Percentiles rank a stretch among this genome's conserved stretches.
Conservation (phyloP, 2,888 invertebrate species). For the Charanyca ferruginea region DNA sequence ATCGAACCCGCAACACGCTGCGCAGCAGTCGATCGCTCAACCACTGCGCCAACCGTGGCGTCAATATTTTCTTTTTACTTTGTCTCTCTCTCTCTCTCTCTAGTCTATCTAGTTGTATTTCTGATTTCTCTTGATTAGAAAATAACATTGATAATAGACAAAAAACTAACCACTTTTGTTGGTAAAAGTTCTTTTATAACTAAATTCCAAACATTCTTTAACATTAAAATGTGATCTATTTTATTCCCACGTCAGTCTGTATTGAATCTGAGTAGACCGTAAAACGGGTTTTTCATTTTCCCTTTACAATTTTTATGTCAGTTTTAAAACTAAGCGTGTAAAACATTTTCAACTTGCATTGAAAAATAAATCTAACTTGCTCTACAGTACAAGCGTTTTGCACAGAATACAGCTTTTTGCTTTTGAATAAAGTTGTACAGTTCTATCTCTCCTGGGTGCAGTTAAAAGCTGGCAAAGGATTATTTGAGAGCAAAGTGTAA, state of each 20-base stretch:
- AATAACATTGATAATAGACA: too few species aligned
- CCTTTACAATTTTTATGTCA: conserved; percentile 23
- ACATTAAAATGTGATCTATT: not conserved
- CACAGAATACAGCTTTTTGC: conserved; percentile 21
- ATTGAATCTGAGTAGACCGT: conserved; percentile 12
- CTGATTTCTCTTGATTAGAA: too few species aligned
- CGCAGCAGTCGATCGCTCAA: too few species aligned
- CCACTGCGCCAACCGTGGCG: too few species aligned
- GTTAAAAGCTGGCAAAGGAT: not conserved
- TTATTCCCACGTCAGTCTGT: not conserved
- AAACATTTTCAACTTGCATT: conserved; percentile 42
- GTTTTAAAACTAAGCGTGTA: conserved; percentile 26
- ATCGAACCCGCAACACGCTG: too few species aligned
- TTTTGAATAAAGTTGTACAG: conserved; percentile 2
- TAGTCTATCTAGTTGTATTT: too few species aligned
- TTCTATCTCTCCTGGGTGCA: not conserved
- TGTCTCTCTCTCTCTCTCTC: too few species aligned
- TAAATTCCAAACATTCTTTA: not conserved
- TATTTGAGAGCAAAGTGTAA: too few species aligned
- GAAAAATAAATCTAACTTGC: conserved; percentile 44
- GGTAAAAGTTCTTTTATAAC: too few species aligned
- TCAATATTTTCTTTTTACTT: too few species aligned
- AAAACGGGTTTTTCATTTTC: conserved; percentile 9
- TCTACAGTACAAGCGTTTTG: not conserved
- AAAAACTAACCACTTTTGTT: too few species aligned